A percentile compares a stretch with the other conserved stretches of the same genome.
phyloP scores from a whole-genome alignment of 2,113 vertebrate genomes.

The Rhipidura dahli region DNA sequence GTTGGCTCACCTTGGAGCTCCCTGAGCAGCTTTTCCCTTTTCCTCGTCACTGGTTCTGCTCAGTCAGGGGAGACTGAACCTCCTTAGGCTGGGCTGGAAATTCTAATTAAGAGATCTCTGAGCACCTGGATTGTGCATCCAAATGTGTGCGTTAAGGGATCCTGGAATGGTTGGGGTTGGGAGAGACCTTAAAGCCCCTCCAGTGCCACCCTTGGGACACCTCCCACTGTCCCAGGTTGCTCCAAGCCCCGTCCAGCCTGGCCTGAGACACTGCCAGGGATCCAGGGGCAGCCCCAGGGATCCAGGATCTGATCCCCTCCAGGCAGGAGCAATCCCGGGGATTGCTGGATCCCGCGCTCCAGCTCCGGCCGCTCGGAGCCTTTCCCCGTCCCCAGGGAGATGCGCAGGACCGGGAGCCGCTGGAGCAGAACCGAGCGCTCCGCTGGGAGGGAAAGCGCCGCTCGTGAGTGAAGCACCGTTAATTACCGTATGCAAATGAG shows the following conservation, averaged over 20 bases:
- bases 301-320: neutral
- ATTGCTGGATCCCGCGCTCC: neutral
- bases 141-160: neutral
- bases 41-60: neutral
- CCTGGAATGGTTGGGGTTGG: neutral
- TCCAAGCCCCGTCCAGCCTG: neutral
- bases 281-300: neutral
- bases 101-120: neutral
- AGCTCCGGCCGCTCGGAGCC: neutral
- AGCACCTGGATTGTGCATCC: neutral
- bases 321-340: accelerated
- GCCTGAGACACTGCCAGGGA: neutral
- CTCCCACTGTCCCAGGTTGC: neutral
- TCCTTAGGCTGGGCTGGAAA: neutral
- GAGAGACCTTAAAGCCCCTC: neutral
- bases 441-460: accelerated
- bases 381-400: neutral
- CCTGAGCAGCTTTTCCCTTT: neutral
- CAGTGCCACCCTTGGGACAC: too few species aligned
- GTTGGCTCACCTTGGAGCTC: neutral
- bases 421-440: neutral
- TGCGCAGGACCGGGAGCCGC: neutral
- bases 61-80: neutral
- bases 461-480: neutral
- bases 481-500: neutral